These are phyloP conservation scores for Labroides dimidiatus DNA, from an alignment of 2,797 vertebrate genomes.

Conservation along the genomic window DNA sequence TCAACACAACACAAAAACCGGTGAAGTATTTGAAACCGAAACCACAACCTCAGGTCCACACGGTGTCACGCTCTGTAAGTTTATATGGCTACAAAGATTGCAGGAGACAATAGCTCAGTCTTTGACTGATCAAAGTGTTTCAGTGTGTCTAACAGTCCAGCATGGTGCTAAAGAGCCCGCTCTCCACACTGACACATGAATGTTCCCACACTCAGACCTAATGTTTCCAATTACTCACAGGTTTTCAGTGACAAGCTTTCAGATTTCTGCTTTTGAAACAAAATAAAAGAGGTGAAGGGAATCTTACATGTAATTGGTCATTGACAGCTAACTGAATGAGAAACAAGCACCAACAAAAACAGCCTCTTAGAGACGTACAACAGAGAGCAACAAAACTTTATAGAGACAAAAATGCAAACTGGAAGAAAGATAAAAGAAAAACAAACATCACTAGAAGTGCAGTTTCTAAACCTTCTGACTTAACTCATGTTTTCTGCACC, in stretches of 20 bases:
- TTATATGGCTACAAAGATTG: conserved; percentile 44
- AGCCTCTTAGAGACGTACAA: no score
- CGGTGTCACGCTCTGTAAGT: conserved; percentile 36
- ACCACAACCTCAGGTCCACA: conserved; percentile 50
- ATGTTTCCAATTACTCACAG: not conserved
- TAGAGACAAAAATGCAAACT: no score
- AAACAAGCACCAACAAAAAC: no score
- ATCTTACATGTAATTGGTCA: no score
- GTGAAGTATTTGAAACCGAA: conserved; percentile 53
- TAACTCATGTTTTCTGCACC: no score
- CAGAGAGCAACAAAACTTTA: no score
- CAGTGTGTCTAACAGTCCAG: conserved; percentile 18
- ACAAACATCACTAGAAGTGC: no score
- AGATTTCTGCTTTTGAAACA: not conserved
- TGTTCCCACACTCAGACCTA: not conserved
- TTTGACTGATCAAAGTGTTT: conserved; percentile 48
- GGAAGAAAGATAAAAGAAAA: no score
- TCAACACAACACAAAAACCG: conserved; percentile 22
- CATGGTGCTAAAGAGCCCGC: conserved; percentile 5
- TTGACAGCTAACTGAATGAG: no score
- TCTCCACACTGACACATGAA: conserved; percentile 4
- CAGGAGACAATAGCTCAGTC: conserved; percentile 45
- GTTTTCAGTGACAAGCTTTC: not conserved
- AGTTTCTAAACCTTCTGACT: no score
- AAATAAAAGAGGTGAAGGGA: not conserved